These are phyloP conservation scores for Gymnobelideus leadbeateri DNA, from an alignment of 2,113 vertebrate species.

Conservation along the genomic window DNA sequence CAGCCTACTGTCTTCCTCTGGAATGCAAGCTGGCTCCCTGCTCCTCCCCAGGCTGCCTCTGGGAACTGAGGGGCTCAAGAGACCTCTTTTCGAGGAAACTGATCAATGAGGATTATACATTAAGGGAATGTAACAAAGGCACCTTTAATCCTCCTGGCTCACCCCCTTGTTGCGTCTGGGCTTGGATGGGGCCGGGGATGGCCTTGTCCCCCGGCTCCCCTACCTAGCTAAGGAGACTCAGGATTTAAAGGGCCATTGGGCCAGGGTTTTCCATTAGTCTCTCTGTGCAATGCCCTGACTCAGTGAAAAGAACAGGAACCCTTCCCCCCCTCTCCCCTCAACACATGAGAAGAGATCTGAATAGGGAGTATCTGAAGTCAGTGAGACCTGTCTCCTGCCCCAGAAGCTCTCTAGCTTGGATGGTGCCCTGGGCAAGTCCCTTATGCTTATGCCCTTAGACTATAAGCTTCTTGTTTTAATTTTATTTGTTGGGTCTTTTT, in stretches of 20 bases:
- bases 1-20: constrained; percentile 35
- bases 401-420: neutral
- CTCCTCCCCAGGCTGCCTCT: neutral
- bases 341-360: neutral
- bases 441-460: neutral
- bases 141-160: neutral
- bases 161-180: neutral
- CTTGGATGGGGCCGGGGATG: accelerated
- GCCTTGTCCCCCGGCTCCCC: neutral
- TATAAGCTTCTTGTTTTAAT: neutral
- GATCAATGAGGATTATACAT: neutral
- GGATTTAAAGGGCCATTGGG: constrained; percentile 4
- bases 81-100: constrained; percentile 47
- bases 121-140: neutral
- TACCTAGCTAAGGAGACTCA: neutral
- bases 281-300: neutral
- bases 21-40: constrained; percentile 36
- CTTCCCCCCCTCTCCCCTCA: neutral
- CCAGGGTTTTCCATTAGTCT: neutral
- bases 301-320: neutral
- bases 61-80: neutral
- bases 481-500: neutral
- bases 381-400: neutral
- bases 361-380: neutral
- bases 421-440: neutral